Base-by-base conservation (phyloP, 2,797 vertebrate genomes). In the Cynopterus sphinx region DNA sequence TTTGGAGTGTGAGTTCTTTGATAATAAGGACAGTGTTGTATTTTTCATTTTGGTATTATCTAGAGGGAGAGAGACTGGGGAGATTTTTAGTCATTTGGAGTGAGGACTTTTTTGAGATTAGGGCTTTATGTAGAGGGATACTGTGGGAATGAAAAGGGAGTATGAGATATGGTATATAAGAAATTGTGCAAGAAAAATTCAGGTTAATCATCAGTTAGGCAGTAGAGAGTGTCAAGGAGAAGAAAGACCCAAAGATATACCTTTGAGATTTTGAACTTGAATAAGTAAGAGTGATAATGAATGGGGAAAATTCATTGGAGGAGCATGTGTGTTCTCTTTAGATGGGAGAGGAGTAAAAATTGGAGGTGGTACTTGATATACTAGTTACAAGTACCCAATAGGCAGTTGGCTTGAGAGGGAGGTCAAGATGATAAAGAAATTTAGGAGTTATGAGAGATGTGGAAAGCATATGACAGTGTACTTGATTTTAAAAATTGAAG, bases 401-500 rank as follows among this genome's bases (percentile, higher is more conserved):
- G 33, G n/a, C 63, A 78, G 4, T 90, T 92, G 41, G 16, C 63
- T 88, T 90, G 74, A 26, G 24, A 41, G 12, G 81, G 68, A 90
- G n/a, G 31, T 94, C 57, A 83, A 77, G 82, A 67, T 88, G n/a
- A 75, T 73, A 75, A 78, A 88, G 59, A 82, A 63, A 87, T 43
- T 93, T 61, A 74, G 84, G 49, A 90, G 33, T 73, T 96, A 33
- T 33, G 74, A 93, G 87, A 96, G 31, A 70, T 83, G 55, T 73
- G 77, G 46, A 92, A 85, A 89, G 46, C 55, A 61, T 82, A 74
- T 88, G 84, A 31, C 17, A 46, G 22, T 67, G n/a, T 75, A 73
- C 19, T 36, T 93, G n/a, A 57, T 89, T 94, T 97, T 95, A 77
- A 92, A 97, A 96, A 74, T 71, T 82, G 82, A 92, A 57, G 83